Conservation (phyloP, 2,113 vertebrate genomes). For the Myrmecobius fasciatus region DNA sequence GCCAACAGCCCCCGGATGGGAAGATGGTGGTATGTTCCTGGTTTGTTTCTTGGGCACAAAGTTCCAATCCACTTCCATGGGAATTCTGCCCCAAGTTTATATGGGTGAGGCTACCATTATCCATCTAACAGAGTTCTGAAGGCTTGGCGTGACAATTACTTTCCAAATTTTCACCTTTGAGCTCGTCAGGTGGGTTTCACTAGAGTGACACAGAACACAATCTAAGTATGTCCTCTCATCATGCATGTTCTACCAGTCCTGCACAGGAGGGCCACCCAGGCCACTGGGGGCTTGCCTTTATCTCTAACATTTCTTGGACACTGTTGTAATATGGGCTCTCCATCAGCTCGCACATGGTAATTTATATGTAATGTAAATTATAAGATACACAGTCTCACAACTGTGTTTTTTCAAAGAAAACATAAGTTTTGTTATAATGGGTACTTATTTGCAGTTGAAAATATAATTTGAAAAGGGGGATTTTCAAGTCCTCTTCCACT, state of each 20-base stretch:
- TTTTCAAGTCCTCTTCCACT: conserved; percentile 33
- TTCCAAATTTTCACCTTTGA: neutral
- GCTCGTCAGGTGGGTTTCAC: neutral
- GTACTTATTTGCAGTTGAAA: neutral
- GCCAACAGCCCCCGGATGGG: neutral
- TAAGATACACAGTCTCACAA: neutral
- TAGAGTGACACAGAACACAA: neutral
- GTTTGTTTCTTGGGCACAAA: neutral
- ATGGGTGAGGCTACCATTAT: neutral
- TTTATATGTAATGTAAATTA: neutral
- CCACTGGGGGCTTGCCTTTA: neutral
- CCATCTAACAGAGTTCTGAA: neutral
- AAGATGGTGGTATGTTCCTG: neutral
- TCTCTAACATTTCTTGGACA: neutral
- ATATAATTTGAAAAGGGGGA: neutral
- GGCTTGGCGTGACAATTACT: neutral
- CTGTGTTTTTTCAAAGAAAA: neutral
- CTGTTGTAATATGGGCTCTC: neutral
- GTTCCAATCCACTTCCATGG: neutral
- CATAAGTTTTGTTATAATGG: neutral
- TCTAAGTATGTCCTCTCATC: neutral
- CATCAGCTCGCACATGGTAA: neutral
- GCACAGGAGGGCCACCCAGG: neutral
- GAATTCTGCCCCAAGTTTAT: neutral
- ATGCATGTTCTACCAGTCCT: neutral